These are phyloP conservation scores for Micronycteris hirsuta DNA, from an alignment of 2,113 vertebrate species.

Conservation along the genomic window DNA sequence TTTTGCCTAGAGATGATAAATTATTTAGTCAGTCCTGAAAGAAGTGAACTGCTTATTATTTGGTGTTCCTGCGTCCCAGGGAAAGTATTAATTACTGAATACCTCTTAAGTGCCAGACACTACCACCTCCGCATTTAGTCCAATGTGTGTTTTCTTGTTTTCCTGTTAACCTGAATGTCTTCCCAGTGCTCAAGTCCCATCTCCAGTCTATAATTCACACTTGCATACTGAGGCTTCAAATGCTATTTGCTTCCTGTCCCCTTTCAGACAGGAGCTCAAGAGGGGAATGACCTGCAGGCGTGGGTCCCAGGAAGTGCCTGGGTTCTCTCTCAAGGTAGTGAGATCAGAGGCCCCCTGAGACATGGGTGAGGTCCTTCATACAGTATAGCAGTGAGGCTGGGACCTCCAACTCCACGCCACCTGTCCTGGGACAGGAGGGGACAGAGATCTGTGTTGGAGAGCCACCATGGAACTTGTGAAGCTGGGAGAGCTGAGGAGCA, in stretches of 20 bases:
- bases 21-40: not conserved
- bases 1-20: conserved; percentile 1
- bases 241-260: not conserved
- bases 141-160: not conserved
- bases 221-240: not conserved
- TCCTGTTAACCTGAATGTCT: not conserved
- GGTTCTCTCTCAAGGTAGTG: not conserved
- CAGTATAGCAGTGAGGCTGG: not conserved
- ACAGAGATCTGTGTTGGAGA: no score
- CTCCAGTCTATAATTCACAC: not conserved
- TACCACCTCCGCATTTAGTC: not conserved
- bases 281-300: no score
- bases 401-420: not conserved
- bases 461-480: accelerated
- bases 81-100: conserved; percentile 7
- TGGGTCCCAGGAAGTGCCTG: not conserved
- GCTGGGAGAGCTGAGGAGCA: not conserved
- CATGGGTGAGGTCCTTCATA: not conserved
- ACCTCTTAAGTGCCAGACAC: not conserved
- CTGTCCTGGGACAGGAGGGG: no score
- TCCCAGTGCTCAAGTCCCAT: not conserved
- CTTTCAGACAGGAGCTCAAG: not conserved
- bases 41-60: not conserved
- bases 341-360: not conserved
- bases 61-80: not conserved